Conservation (phyloP, 2,113 vertebrate genomes). For the Dasyprocta punctata region DNA sequence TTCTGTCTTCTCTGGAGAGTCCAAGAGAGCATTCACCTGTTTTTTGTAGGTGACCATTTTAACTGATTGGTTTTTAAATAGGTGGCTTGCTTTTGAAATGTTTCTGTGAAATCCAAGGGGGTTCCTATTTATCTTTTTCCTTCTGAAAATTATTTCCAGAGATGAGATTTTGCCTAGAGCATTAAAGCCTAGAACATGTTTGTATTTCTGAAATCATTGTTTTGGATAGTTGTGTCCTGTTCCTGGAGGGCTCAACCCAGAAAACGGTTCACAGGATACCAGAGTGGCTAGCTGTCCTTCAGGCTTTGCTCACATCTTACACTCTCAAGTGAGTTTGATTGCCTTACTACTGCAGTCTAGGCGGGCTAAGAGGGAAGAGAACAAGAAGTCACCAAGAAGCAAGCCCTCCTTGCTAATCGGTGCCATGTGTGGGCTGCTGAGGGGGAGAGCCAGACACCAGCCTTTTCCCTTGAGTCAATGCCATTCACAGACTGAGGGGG, state of each 20-base stretch:
- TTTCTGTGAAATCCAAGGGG: background rate
- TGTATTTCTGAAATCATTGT: slow-evolving; percentile 5
- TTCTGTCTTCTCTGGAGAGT: background rate
- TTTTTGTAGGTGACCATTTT: background rate
- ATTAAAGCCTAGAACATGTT: background rate
- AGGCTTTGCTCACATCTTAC: background rate
- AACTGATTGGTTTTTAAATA: background rate
- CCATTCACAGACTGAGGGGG: no score
- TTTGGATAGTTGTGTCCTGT: slow-evolving; percentile 38
- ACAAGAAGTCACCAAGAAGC: no score
- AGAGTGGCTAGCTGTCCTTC: background rate
- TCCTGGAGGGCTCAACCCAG: background rate
- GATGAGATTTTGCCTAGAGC: background rate
- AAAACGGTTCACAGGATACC: background rate
- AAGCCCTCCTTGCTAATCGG: no score
- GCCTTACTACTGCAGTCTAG: no score
- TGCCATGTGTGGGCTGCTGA: no score
- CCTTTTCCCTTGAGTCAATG: no score
- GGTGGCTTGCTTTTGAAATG: background rate
- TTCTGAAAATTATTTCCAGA: slow-evolving; percentile 36
- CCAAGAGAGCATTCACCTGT: background rate
- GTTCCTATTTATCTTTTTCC: background rate
- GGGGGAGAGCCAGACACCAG: no score
- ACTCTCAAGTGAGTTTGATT: background rate
- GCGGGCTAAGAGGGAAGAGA: no score